Conservation (phyloP, 1,140 invertebrate species). For the Eumaeus atala region DNA sequence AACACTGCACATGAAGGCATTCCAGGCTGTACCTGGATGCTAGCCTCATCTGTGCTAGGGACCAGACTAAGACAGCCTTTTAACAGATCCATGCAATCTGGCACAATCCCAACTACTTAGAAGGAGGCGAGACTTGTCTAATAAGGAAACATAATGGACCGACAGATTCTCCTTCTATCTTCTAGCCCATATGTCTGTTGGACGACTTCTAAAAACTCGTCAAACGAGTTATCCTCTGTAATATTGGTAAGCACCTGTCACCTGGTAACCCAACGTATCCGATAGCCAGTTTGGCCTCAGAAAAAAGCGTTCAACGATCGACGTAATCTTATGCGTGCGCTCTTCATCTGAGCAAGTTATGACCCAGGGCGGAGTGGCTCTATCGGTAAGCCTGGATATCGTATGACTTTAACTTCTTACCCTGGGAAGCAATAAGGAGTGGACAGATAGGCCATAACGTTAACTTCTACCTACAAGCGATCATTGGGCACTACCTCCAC, state of each 20-base stretch:
- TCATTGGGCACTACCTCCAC: slow-evolving; percentile 14
- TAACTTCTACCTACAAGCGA: background rate
- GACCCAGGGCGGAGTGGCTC: slow-evolving; percentile 13
- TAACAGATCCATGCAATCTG: background rate
- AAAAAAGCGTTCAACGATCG: slow-evolving; percentile 21
- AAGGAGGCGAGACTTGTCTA: background rate
- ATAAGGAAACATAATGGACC: background rate
- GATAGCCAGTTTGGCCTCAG: slow-evolving; percentile 24
- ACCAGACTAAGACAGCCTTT: slow-evolving; percentile 4
- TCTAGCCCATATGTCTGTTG: slow-evolving; percentile 15
- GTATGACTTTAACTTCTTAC: slow-evolving; percentile 24
- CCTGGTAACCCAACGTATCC: slow-evolving; percentile 5
- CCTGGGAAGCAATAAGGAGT: slow-evolving; percentile 14
- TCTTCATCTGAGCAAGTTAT: slow-evolving; percentile 12
- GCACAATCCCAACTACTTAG: background rate
- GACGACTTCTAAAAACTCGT: slow-evolving; percentile 15
- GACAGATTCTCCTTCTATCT: background rate
- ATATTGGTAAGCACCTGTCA: slow-evolving; percentile 11
- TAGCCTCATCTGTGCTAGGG: background rate
- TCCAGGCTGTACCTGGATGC: background rate
- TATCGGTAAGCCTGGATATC: slow-evolving; percentile 22
- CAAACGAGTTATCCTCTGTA: slow-evolving; percentile 15
- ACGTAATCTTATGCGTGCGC: slow-evolving; percentile 20
- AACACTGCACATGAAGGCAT: slow-evolving; percentile 11
- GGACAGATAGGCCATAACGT: background rate